phyloP scores from a whole-genome alignment of 2,888 invertebrate genomes.

The Lithodes maja region DNA sequence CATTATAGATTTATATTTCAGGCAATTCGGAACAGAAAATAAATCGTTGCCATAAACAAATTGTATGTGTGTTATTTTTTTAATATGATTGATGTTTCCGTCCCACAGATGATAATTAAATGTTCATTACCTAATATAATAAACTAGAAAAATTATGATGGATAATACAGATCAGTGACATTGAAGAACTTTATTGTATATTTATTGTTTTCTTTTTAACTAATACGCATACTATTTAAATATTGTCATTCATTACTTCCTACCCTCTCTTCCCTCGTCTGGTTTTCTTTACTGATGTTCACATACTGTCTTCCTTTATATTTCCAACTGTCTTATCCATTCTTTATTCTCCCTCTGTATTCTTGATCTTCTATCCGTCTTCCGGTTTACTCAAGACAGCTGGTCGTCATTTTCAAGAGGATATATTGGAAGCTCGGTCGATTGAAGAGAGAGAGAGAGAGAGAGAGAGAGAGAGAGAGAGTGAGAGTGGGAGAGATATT shows the following conservation, averaged over 20 bases:
- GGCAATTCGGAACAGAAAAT: too few species aligned
- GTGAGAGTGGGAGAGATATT: not conserved
- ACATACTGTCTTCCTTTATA: not conserved
- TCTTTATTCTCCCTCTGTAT: not conserved
- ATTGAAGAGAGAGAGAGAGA: not conserved
- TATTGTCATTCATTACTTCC: too few species aligned
- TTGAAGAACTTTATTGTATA: not conserved
- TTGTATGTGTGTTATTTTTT: too few species aligned
- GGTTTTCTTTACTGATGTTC: slow-evolving; percentile 9
- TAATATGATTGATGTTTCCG: too few species aligned
- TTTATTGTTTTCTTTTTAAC: not conserved
- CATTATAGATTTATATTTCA: too few species aligned
- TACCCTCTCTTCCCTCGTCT: not conserved
- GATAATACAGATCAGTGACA: too few species aligned
- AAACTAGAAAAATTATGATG: too few species aligned
- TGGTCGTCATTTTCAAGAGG: slow-evolving; percentile 37
- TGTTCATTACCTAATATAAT: too few species aligned
- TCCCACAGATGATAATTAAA: too few species aligned
- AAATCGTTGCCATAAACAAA: too few species aligned
- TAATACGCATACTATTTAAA: too few species aligned
- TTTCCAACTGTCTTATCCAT: not conserved
- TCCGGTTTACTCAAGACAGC: slow-evolving; percentile 2
- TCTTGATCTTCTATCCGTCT: slow-evolving; percentile 1
- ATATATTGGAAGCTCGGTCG: slow-evolving; percentile 28
- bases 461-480: not conserved